Conservation (phyloP, 2,888 invertebrate species). For the Hemicrepidius hirtus region DNA sequence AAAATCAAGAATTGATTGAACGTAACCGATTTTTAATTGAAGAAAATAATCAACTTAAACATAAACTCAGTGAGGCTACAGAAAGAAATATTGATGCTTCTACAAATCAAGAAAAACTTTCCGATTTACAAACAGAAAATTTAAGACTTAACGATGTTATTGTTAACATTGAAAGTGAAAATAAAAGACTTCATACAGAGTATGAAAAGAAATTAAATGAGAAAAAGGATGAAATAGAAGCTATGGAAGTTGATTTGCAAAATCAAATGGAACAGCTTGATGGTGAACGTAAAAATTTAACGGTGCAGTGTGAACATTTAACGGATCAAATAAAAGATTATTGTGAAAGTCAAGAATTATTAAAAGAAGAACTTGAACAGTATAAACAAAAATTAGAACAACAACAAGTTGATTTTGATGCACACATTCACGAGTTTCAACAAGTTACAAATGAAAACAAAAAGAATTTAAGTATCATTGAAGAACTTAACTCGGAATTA, state of each 20-base stretch:
- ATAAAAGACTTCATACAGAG: conserved; percentile 70
- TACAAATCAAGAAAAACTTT: conserved; percentile 67
- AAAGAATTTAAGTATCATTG: conserved; percentile 39
- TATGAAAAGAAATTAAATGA: conserved; percentile 70
- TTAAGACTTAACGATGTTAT: conserved; percentile 72
- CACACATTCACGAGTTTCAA: conserved; percentile 38
- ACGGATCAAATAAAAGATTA: conserved; percentile 69
- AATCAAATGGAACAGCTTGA: conserved; percentile 68
- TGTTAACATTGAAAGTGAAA: conserved; percentile 73
- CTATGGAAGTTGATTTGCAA: conserved; percentile 73
- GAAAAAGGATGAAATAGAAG: conserved; percentile 72
- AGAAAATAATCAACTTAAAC: conserved; percentile 50
- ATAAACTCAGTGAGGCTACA: conserved; percentile 43
- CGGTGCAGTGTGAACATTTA: conserved; percentile 68
- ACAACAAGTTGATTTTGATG: conserved; percentile 46
- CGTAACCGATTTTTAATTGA: conserved; percentile 73
- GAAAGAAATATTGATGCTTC: conserved; percentile 50
- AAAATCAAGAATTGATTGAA: conserved; percentile 75
- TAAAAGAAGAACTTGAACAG: conserved; percentile 57
- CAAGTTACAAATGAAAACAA: conserved; percentile 53
- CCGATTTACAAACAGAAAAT: conserved; percentile 73
- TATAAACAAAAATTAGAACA: conserved; percentile 56
- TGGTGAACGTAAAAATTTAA: conserved; percentile 65
- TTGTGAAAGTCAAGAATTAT: conserved; percentile 55
- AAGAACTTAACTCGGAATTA: conserved; percentile 33